Conservation (phyloP, 2,113 vertebrate genomes). For the Toxotes chatareus region DNA sequence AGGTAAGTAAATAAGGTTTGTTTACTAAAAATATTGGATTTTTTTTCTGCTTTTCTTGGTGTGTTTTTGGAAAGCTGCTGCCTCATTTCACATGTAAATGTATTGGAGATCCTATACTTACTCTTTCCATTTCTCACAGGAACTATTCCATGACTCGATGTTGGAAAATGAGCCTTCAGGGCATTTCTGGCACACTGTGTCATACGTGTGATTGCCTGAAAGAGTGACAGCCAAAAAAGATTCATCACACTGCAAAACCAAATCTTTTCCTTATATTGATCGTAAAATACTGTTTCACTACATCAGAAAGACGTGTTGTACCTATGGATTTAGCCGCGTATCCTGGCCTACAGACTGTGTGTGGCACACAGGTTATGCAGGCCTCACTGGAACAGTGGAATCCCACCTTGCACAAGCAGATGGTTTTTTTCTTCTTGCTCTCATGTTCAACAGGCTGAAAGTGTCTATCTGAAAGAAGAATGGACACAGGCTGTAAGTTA, state of each 20-base stretch:
- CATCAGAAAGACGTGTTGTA: conserved; percentile 6
- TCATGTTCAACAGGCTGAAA: fast-evolving
- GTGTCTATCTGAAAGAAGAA: conserved; percentile 73
- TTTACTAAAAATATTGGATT: too few species aligned
- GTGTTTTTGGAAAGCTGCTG: too few species aligned
- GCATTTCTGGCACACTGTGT: conserved; percentile 75
- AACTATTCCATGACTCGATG: background rate
- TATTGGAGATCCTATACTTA: conserved; percentile 54
- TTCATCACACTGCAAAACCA: background rate
- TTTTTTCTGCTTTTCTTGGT: too few species aligned
- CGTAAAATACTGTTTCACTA: background rate
- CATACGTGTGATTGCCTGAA: conserved; percentile 51
- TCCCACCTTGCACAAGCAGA: conserved; percentile 63
- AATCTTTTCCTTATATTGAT: background rate
- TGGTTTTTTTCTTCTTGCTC: fast-evolving
- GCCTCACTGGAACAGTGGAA: conserved; percentile 66
- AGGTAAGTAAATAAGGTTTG: too few species aligned
- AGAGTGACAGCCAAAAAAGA: background rate
- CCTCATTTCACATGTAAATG: too few species aligned
- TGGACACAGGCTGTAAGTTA: background rate
- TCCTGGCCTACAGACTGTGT: conserved; percentile 67
- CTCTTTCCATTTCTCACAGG: conserved; percentile 66
- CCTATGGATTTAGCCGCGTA: conserved; percentile 5
- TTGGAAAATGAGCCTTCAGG: conserved; percentile 55
- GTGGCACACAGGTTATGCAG: conserved; percentile 63